These are phyloP conservation scores for Tamandua tetradactyla DNA, from an alignment of 2,797 vertebrate genomes.

Conservation along the genomic window DNA sequence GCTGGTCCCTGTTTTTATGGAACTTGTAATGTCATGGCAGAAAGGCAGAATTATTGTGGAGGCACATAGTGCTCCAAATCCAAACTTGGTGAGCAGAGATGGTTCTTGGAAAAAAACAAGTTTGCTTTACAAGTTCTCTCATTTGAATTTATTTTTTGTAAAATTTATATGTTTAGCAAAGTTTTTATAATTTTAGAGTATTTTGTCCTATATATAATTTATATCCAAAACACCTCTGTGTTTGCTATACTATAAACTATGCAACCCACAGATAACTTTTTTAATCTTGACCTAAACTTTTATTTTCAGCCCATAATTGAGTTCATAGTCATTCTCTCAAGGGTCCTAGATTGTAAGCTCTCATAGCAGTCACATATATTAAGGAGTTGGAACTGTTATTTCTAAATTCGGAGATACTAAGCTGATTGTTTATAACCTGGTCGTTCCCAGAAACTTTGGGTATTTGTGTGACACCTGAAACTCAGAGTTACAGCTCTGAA, in stretches of 20 bases:
- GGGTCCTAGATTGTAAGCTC: no score
- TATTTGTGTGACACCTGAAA: no score
- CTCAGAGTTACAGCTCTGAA: no score
- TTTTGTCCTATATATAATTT: not conserved
- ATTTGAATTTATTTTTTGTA: not conserved
- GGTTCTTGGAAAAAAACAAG: not conserved
- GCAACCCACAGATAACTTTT: not conserved
- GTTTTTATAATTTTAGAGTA: constrained; percentile 15
- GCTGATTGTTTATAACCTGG: no score
- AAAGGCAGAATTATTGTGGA: not conserved
- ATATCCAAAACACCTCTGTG: not conserved
- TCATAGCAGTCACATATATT: no score
- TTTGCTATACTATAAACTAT: not conserved
- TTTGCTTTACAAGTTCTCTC: not conserved
- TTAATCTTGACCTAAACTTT: not conserved
- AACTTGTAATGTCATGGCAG: no score
- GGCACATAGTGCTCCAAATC: not conserved
- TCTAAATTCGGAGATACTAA: no score
- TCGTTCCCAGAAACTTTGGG: no score
- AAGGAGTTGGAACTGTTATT: no score
- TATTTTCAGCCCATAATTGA: not conserved
- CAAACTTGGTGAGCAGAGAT: not conserved
- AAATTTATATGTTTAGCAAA: not conserved
- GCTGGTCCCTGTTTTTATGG: no score
- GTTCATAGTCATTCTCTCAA: no score